Conservation (phyloP, 2,113 vertebrate species). For the Chionomys nivalis region DNA sequence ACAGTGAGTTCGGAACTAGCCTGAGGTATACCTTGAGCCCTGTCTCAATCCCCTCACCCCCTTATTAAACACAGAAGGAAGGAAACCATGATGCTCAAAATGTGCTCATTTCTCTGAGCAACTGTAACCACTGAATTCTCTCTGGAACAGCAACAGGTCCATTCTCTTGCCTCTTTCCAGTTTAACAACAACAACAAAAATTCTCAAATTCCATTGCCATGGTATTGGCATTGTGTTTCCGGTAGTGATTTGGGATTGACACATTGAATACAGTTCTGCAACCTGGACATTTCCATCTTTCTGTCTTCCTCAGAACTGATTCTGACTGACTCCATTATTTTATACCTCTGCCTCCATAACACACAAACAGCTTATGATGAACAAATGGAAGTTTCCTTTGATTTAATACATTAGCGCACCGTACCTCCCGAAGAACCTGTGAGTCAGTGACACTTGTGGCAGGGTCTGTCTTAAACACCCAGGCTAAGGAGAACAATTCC, state of each 20-base stretch:
- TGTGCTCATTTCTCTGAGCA: not conserved
- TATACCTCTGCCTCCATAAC: not conserved
- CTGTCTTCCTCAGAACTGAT: not conserved
- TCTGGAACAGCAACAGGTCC: not conserved
- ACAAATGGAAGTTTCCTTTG: not conserved
- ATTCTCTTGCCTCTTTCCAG: not conserved
- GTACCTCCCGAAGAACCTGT: not conserved
- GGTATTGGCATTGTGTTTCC: not conserved
- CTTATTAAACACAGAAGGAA: too few species aligned
- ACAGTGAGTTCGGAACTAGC: not conserved
- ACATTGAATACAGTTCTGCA: not conserved
- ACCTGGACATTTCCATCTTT: not conserved
- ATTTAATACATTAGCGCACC: not conserved
- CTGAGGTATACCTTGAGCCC: not conserved
- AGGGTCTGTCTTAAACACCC: not conserved
- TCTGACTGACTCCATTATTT: not conserved
- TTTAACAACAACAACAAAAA: not conserved
- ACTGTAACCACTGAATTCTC: not conserved
- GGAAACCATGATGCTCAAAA: not conserved
- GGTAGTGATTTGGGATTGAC: not conserved
- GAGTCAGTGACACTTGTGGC: not conserved
- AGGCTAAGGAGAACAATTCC: not conserved
- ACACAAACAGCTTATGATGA: not conserved
- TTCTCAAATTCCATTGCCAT: not conserved
- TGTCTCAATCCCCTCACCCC: too few species aligned